Conservation (phyloP, 1,140 invertebrate genomes). For the Heliconius melpomene region DNA sequence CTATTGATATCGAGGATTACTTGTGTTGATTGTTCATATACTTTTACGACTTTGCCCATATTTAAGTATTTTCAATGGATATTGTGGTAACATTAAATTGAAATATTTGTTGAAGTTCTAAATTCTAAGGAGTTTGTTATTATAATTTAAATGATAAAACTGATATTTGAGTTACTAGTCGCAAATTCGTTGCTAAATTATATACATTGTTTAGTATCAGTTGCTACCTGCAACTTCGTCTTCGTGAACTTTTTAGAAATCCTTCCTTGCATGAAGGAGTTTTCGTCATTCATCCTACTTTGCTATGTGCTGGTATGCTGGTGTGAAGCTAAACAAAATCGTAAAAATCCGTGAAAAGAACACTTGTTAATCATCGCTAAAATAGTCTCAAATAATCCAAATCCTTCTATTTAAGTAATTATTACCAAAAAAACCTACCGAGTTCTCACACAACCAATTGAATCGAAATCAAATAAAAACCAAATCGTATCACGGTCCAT, state of each 20-base stretch:
- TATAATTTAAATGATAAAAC: no score
- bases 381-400: neutral
- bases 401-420: neutral
- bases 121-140: no score
- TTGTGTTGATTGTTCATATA: conserved; percentile 4
- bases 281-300: no score
- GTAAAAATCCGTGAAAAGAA: neutral
- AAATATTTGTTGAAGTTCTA: no score
- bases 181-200: no score
- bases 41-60: conserved; percentile 7
- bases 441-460: neutral
- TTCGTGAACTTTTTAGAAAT: no score
- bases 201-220: no score
- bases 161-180: no score
- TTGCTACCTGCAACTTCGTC: no score
- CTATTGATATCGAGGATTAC: conserved; percentile 3
- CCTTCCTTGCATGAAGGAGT: no score
- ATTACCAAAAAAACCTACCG: neutral
- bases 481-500: neutral
- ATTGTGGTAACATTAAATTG: neutral
- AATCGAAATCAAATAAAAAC: neutral
- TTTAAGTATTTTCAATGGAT: neutral
- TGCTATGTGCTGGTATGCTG: no score
- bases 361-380: neutral
- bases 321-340: no score